These are phyloP conservation scores for Lasioglossum albipes DNA, from an alignment of 1,140 invertebrate species.

Conservation along the genomic window DNA sequence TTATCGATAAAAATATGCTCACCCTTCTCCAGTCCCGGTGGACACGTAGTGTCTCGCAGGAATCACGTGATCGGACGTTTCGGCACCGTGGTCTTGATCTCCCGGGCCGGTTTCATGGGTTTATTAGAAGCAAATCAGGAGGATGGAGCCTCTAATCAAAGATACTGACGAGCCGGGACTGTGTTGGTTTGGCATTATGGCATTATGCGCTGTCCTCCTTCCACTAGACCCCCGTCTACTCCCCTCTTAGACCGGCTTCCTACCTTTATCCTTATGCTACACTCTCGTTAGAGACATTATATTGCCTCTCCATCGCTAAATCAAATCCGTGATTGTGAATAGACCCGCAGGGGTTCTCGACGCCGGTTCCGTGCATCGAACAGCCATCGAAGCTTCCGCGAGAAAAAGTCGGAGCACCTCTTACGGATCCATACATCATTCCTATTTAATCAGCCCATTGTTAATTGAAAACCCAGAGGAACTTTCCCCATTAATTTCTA, in stretches of 20 bases:
- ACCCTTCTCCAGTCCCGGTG: background rate
- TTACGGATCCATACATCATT: no score
- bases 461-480: no score
- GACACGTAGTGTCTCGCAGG: background rate
- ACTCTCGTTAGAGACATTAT: slow-evolving; percentile 78
- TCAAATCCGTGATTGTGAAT: slow-evolving; percentile 74
- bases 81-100: slow-evolving; percentile 49
- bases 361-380: background rate
- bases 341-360: slow-evolving; percentile 58
- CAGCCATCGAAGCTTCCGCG: slow-evolving; percentile 3
- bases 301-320: slow-evolving; percentile 66
- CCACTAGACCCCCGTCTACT: background rate
- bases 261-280: slow-evolving; percentile 66
- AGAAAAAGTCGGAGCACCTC: background rate
- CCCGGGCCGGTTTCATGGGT: slow-evolving; percentile 70
- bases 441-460: no score
- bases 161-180: slow-evolving; percentile 73
- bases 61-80: slow-evolving; percentile 15
- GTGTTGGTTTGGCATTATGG: slow-evolving; percentile 74
- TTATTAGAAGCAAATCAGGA: slow-evolving; percentile 79
- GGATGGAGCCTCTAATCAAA: slow-evolving; percentile 78
- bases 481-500: no score
- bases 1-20: slow-evolving; percentile 43
- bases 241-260: slow-evolving; percentile 57
- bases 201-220: slow-evolving; percentile 69